A percentile compares a stretch with the other conserved stretches of the same genome.
phyloP scores from a whole-genome alignment of 2,888 invertebrate genomes.

The Gibbula magus region DNA sequence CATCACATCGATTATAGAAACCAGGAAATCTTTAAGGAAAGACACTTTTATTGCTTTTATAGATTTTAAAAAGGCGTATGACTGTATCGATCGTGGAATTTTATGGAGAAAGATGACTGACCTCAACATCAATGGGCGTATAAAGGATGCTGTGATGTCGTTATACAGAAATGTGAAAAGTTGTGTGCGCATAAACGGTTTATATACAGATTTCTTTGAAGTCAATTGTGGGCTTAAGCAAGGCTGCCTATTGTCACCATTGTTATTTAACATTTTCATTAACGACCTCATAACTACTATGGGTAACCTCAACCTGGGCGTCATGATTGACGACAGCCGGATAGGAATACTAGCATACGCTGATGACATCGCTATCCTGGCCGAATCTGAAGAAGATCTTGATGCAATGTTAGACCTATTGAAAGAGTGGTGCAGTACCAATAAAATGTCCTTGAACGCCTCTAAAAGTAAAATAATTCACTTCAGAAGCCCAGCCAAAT shows the following conservation, averaged over 20 bases:
- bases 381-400: not conserved
- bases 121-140: not conserved
- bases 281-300: not conserved
- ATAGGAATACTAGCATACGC: not conserved
- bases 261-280: not conserved
- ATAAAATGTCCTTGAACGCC: not conserved
- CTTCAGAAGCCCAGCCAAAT: not conserved
- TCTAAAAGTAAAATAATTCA: not conserved
- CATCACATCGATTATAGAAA: not conserved
- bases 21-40: no score
- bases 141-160: not conserved
- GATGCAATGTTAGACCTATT: not conserved
- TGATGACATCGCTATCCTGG: not conserved
- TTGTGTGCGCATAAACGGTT: not conserved
- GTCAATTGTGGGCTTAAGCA: not conserved
- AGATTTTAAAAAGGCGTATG: no score
- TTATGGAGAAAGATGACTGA: no score
- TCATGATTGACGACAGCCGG: no score
- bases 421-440: not conserved
- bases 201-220: not conserved
- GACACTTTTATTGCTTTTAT: no score
- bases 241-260: not conserved
- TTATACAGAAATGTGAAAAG: not conserved
- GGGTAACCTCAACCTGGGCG: not conserved
- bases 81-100: no score